Percentiles rank a stretch among this genome's conserved stretches.
phyloP scores from a whole-genome alignment of 2,888 invertebrate species.

The Temnothorax ravouxi region DNA sequence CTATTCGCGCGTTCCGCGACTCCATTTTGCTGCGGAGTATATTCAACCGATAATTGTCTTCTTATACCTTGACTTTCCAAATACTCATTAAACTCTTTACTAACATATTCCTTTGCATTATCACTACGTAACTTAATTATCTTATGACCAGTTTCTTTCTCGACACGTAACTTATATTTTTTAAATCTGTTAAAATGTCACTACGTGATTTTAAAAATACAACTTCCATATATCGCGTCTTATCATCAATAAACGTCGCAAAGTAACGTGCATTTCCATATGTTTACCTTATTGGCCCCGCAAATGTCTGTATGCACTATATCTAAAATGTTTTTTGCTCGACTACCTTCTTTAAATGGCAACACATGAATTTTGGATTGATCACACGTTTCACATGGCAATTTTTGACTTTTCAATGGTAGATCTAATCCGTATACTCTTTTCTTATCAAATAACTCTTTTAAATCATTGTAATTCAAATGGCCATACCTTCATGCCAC shows the following conservation, averaged over 20 bases:
- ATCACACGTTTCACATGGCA: conserved; percentile 25
- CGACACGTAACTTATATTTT: conserved; percentile 14
- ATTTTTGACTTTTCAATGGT: neutral
- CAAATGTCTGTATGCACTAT: conserved; percentile 35
- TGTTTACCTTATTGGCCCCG: conserved; percentile 11
- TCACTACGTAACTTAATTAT: conserved; percentile 37
- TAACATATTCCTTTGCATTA: conserved; percentile 40
- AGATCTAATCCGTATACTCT: conserved; percentile 15
- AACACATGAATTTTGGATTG: conserved; percentile 25
- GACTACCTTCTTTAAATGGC: neutral
- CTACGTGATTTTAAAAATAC: conserved; percentile 17
- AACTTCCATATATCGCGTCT: conserved; percentile 52
- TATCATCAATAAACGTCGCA: conserved; percentile 26
- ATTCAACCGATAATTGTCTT: conserved; percentile 21
- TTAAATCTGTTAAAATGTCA: conserved; percentile 36
- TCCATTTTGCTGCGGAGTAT: conserved; percentile 54
- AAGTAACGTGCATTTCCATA: neutral
- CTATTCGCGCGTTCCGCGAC: conserved; percentile 46
- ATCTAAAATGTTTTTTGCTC: conserved; percentile 3
- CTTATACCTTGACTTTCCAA: conserved; percentile 29
- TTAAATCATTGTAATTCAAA: conserved; percentile 27
- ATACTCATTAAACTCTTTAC: conserved; percentile 35
- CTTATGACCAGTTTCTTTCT: conserved; percentile 19
- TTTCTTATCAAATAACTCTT: neutral
- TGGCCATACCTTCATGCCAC: conserved; percentile 39